Evolutionary conservation across 2,888 invertebrate species (phyloP).

Genomic region (Cheilosia scutellata): DNA sequence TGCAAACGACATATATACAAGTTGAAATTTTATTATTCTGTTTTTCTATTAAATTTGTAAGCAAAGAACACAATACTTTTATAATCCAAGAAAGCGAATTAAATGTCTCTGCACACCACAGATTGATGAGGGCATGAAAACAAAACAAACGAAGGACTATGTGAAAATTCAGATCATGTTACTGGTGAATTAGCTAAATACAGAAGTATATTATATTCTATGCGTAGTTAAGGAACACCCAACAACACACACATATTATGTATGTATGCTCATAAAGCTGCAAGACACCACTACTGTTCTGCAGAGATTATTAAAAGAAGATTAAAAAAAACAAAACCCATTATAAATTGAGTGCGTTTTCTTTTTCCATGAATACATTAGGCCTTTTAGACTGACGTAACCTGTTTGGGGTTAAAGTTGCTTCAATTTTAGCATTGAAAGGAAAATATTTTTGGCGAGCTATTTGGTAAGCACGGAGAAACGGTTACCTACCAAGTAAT

Average conservation of each 20-base stretch:
- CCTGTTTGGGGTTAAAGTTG: too few species aligned
- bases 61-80: slow-evolving; percentile 4
- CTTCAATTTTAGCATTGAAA: too few species aligned
- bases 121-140: not conserved
- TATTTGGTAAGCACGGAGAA: too few species aligned
- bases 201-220: slow-evolving; percentile 34
- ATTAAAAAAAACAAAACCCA: slow-evolving; percentile 28
- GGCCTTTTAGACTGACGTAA: too few species aligned
- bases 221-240: slow-evolving; percentile 22
- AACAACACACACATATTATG: slow-evolving; percentile 32
- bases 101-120: not conserved
- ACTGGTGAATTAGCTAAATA: slow-evolving; percentile 57
- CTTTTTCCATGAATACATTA: not conserved
- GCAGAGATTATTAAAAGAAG: slow-evolving; percentile 53
- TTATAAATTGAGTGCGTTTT: not conserved
- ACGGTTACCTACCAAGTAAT: too few species aligned
- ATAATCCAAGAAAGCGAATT: not conserved
- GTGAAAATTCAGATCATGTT: slow-evolving; percentile 57
- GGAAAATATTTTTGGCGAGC: too few species aligned
- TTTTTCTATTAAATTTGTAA: slow-evolving; percentile 18
- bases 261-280: slow-evolving; percentile 38
- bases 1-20: too few species aligned
- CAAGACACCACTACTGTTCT: slow-evolving; percentile 37
- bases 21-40: not conserved
- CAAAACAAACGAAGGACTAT: slow-evolving; percentile 34